Conservation (phyloP, 2,797 vertebrate species). For the Lepidocolaptes lacrymiger region DNA sequence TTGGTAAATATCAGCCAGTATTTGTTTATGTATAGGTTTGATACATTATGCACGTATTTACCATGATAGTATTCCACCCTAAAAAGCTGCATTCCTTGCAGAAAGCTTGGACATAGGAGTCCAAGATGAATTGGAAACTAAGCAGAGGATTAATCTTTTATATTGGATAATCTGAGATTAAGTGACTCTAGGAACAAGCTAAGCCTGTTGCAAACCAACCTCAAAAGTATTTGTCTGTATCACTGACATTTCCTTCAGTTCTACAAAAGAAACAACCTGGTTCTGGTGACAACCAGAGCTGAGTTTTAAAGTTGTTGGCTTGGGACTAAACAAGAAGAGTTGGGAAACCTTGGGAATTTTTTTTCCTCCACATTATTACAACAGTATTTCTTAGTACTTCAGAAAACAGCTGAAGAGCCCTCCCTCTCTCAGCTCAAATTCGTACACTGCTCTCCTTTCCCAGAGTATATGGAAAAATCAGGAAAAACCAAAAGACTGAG, state of each 20-base stretch:
- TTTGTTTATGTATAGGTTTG: background rate
- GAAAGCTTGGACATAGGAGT: background rate
- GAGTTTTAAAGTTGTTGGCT: background rate
- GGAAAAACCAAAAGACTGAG: background rate
- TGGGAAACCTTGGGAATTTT: background rate
- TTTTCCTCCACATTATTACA: background rate
- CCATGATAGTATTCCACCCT: background rate
- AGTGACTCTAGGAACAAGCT: background rate
- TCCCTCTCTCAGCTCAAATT: background rate
- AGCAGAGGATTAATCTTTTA: background rate
- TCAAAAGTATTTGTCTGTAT: background rate
- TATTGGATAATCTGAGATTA: background rate
- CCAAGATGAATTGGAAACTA: accelerated
- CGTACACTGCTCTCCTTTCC: background rate
- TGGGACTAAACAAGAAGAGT: background rate
- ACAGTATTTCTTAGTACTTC: background rate
- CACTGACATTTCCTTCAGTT: background rate
- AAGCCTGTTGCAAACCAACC: background rate
- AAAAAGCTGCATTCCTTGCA: background rate
- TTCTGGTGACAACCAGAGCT: background rate
- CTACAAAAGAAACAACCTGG: background rate
- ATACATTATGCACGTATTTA: background rate
- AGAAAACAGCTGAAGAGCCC: background rate
- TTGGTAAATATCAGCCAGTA: background rate
- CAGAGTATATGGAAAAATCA: background rate